Base-by-base conservation (phyloP, 2,888 invertebrate species). In the Helobdella robusta region DNA sequence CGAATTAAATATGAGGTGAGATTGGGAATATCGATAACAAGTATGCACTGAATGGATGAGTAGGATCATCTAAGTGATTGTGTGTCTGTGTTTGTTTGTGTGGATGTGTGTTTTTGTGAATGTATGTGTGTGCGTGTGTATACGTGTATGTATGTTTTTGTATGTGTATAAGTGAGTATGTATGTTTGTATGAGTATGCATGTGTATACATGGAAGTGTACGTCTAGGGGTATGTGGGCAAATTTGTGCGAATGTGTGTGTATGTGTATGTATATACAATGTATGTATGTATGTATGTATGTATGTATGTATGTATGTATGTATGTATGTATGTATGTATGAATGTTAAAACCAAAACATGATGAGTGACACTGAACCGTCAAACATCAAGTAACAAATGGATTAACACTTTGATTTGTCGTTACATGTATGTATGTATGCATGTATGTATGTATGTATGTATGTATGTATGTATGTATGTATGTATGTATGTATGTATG, bases 121-220 rank as follows among this genome's bases (percentile, higher is more conserved):
- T 58, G 32, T 64, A 35, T 66, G 36, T 63, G 48, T 65, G 34
- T 44, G 46, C 61, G 34, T 65, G 46, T 65, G 32, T 58, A 30
- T 58, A 58, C n/a, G 11, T 25, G n/a, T 40, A 40, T 40, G n/a
- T 40, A 40, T 40, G n/a, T 40, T 15, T 40, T 15, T 40, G n/a
- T 40, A 40, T 40, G n/a, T 40, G n/a, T 40, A 40, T 40, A 40
- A 15, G n/a, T 40, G n/a, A 15, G n/a, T 40, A 40, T 40, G n/a
- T 40, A 40, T 40, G n/a, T 40, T 15, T 40, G n/a, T 40, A 40
- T 40, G n/a, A 15, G n/a, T n/a, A 15, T n/a, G 44, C 44, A 15
- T 15, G 44, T 40, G n/a, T 40, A 40, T 40, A 40, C n/a, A 40
- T 40, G n/a, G 11, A 40, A 15, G n/a, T 40, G n/a, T 40, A 15